Evolutionary conservation across 2,888 invertebrate genomes (phyloP).

Genomic region (Protonemura montana): DNA sequence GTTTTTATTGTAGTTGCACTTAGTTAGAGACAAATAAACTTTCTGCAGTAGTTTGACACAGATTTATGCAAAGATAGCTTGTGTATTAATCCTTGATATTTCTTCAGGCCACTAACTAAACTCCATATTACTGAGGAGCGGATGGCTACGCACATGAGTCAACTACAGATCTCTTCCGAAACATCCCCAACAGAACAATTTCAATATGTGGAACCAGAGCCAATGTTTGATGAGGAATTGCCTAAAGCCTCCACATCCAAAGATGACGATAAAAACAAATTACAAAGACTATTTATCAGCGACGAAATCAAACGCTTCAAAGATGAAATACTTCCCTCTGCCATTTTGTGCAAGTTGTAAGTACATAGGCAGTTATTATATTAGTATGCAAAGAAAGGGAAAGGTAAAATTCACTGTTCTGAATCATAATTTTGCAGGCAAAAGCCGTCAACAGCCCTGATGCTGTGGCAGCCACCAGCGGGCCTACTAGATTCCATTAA

Average conservation of each 20-base stretch:
- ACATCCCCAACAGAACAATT: constrained; percentile 53
- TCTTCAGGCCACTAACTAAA: constrained; percentile 59
- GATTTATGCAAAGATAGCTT: not conserved
- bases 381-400: no score
- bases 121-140: constrained; percentile 84
- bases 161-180: constrained; percentile 71
- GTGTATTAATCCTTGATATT: not conserved
- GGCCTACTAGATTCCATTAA: constrained; percentile 45
- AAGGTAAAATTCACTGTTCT: no score
- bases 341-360: constrained; percentile 32
- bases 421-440: constrained; percentile 31
- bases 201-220: constrained; percentile 38
- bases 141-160: constrained; percentile 81
- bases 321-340: constrained; percentile 16
- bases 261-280: not conserved
- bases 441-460: constrained; percentile 78
- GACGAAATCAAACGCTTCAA: constrained; percentile 26
- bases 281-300: constrained; percentile 15
- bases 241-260: not conserved
- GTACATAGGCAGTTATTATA: no score
- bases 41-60: not conserved
- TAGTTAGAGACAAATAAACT: not conserved
- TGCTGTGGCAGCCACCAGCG: constrained; percentile 79
- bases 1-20: not conserved
- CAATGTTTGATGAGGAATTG: constrained; percentile 22